phyloP scores from a whole-genome alignment of 2,113 vertebrate species.

The Nestor notabilis region DNA sequence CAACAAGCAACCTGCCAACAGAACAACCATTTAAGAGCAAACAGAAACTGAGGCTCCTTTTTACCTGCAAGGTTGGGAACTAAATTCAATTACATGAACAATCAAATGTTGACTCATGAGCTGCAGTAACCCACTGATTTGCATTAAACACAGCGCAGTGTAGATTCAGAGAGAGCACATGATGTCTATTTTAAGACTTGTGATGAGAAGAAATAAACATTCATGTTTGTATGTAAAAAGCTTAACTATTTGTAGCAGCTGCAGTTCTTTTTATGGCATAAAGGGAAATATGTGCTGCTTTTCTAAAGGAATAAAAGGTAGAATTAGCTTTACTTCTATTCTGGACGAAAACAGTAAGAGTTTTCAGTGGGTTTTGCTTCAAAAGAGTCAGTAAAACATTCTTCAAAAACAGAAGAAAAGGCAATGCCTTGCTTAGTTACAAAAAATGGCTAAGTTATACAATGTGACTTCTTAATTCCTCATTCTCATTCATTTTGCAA shows the following conservation, averaged over 20 bases:
- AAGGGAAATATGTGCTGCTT: background rate
- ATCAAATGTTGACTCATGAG: background rate
- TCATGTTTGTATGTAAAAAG: slow-evolving; percentile 31
- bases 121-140: background rate
- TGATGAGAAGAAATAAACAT: slow-evolving; percentile 53
- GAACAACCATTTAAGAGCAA: background rate
- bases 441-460: background rate
- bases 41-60: background rate
- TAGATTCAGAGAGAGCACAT: slow-evolving; percentile 25
- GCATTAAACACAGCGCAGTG: background rate
- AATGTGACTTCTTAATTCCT: background rate
- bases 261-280: background rate
- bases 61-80: background rate
- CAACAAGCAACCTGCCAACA: background rate
- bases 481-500: background rate
- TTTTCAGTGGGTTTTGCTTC: background rate
- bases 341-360: background rate
- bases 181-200: slow-evolving; percentile 54
- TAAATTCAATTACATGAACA: background rate
- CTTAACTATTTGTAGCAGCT: background rate
- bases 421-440: background rate
- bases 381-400: background rate
- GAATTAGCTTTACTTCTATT: background rate
- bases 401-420: background rate
- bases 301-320: background rate